phyloP scores from a whole-genome alignment of 2,113 vertebrate species.

The Xiphias gladius region DNA sequence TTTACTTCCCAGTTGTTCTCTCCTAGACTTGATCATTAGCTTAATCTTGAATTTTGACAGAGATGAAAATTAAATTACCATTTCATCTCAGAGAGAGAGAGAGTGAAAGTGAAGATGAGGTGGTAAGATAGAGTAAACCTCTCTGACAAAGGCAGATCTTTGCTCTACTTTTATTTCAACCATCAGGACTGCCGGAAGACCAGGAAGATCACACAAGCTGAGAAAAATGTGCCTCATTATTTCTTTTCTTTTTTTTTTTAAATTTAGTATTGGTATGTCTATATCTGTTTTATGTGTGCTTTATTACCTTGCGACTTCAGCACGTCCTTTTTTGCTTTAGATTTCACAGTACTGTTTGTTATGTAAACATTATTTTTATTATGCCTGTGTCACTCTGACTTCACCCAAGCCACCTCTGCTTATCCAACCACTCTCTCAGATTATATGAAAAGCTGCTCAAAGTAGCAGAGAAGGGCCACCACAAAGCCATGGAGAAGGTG shows the following conservation, averaged over 20 bases:
- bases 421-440: slow-evolving; percentile 78
- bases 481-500: slow-evolving; percentile 95
- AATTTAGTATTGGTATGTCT: neutral
- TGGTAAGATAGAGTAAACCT: neutral
- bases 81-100: neutral
- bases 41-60: neutral
- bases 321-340: slow-evolving; percentile 50
- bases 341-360: slow-evolving; percentile 9
- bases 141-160: neutral
- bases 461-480: slow-evolving; percentile 92
- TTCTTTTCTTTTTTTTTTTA: neutral
- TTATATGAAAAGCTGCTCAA: slow-evolving; percentile 92
- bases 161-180: neutral
- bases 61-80: neutral
- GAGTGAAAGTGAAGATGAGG: neutral
- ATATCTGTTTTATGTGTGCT: neutral
- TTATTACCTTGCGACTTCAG: neutral
- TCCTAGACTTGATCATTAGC: neutral
- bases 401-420: neutral
- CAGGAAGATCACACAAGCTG: too few species aligned
- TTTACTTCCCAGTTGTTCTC: neutral
- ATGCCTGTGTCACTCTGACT: neutral
- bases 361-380: slow-evolving; percentile 12
- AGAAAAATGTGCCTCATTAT: neutral
- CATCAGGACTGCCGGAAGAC: neutral